Percentiles rank a stretch among this genome's conserved stretches.
These are phyloP conservation scores for Syrmaticus mikado DNA, from an alignment of 2,113 vertebrate genomes.

Conservation along the genomic window DNA sequence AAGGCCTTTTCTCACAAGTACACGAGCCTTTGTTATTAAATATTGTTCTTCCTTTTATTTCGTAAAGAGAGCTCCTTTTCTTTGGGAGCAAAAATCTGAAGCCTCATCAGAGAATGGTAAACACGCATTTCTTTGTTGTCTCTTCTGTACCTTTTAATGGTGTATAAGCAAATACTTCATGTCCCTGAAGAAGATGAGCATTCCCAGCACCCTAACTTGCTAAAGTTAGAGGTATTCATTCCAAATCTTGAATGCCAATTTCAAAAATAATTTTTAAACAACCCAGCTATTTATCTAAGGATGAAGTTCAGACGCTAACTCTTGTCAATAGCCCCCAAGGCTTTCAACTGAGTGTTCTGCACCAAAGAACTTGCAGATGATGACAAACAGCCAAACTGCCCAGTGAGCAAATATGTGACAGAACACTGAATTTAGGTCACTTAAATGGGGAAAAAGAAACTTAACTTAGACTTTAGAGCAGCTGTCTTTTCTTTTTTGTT, in stretches of 20 bases:
- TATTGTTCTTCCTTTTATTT: background rate
- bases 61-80: background rate
- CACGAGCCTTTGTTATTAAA: background rate
- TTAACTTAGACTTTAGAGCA: constrained; percentile 19
- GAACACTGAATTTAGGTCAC: constrained; percentile 56
- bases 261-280: constrained; percentile 51
- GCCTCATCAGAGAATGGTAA: background rate
- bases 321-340: background rate
- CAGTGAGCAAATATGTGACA: background rate
- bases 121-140: background rate
- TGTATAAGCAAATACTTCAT: background rate
- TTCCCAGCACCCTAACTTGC: background rate
- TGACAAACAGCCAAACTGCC: background rate
- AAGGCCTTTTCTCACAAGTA: background rate
- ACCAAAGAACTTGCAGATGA: background rate
- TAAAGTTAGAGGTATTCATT: background rate
- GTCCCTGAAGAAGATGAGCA: background rate
- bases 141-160: background rate
- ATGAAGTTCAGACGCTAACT: constrained; percentile 26
- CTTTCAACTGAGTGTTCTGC: background rate
- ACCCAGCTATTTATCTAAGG: constrained; percentile 28
- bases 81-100: background rate
- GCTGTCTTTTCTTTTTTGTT: background rate
- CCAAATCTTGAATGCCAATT: background rate
- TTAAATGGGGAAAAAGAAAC: constrained; percentile 41